phyloP scores from a whole-genome alignment of 2,113 vertebrate species.

The Pachycephala philippinensis region DNA sequence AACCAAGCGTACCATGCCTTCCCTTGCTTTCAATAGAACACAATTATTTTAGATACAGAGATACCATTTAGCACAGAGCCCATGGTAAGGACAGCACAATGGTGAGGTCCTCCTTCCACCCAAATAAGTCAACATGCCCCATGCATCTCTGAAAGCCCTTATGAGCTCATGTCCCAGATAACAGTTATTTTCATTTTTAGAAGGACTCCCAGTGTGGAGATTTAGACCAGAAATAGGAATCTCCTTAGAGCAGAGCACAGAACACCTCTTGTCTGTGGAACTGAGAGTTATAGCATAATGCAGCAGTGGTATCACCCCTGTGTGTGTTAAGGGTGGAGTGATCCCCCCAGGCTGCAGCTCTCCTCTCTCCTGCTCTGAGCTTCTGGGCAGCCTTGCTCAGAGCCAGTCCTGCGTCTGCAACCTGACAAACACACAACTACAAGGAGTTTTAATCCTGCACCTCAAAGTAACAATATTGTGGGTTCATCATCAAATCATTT shows the following conservation, averaged over 20 bases:
- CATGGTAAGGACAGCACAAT: rapidly evolving
- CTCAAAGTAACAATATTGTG: background rate
- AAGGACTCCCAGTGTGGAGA: background rate
- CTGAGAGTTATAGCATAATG: rapidly evolving
- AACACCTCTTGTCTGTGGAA: background rate
- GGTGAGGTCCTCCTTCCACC: background rate
- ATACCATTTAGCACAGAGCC: background rate
- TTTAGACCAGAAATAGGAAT: background rate
- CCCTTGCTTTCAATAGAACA: background rate
- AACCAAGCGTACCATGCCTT: background rate
- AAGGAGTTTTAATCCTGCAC: background rate
- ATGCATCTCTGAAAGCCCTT: background rate
- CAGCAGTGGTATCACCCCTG: background rate
- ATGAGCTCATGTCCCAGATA: background rate
- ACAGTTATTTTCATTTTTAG: background rate
- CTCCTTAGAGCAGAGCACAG: background rate
- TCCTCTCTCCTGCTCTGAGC: background rate
- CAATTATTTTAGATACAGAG: background rate
- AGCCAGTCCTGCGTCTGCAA: background rate
- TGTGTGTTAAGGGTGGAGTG: background rate
- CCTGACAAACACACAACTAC: rapidly evolving
- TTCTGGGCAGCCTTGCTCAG: background rate
- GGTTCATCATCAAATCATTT: background rate
- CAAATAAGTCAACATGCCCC: background rate
- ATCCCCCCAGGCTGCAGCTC: background rate